phyloP scores from a whole-genome alignment of 2,113 vertebrate genomes.

The Australoheros scitulus region DNA sequence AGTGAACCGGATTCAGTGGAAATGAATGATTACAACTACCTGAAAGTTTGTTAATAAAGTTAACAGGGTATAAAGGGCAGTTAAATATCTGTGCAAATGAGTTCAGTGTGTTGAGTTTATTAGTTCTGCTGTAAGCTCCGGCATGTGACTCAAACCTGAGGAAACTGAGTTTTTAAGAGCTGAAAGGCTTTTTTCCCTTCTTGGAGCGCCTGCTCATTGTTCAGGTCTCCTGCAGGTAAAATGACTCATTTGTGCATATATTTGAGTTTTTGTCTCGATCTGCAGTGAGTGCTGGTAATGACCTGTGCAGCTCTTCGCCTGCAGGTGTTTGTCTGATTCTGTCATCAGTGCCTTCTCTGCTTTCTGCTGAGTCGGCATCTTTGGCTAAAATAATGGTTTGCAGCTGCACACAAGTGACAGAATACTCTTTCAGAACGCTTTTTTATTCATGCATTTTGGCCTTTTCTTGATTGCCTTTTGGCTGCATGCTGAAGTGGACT shows the following conservation, averaged over 20 bases:
- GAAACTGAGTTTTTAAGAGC: background rate
- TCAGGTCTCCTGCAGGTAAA: background rate
- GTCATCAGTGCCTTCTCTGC: background rate
- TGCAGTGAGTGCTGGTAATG: background rate
- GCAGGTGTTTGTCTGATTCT: conserved; percentile 6
- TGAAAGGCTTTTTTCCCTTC: too few species aligned
- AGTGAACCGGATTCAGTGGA: background rate
- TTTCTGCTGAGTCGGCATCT: background rate
- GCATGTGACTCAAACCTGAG: background rate
- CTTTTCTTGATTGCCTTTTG: background rate
- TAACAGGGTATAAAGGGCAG: background rate
- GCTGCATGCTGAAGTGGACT: background rate
- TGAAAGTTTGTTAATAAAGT: background rate
- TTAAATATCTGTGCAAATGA: background rate
- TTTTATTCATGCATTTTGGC: background rate
- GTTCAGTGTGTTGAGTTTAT: background rate
- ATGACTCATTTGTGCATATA: background rate
- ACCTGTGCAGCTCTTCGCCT: background rate
- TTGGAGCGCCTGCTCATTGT: background rate
- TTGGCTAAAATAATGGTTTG: background rate
- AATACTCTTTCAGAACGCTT: background rate
- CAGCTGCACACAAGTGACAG: background rate
- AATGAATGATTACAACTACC: too few species aligned
- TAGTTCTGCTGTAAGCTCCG: background rate
- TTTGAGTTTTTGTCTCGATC: background rate